These are phyloP conservation scores for Pristionchus pacificus DNA, from an alignment of 1,140 invertebrate genomes.

Conservation along the genomic window DNA sequence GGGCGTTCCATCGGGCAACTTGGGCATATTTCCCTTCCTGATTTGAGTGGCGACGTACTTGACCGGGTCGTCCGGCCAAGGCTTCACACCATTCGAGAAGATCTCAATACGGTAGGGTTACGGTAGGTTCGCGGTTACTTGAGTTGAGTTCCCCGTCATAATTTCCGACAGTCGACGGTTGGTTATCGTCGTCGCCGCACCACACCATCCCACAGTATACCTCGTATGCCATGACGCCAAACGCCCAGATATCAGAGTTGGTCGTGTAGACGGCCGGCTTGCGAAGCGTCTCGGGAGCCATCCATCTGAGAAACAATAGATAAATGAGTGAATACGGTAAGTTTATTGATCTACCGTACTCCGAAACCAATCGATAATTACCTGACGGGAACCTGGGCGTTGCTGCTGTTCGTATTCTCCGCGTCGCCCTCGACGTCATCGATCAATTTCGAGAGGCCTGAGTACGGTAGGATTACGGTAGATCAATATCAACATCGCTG, in stretches of 20 bases:
- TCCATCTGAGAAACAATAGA: conserved; percentile 43
- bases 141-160: no score
- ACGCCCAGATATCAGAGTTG: conserved; percentile 55
- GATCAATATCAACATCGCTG: no score
- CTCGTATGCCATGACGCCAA: conserved; percentile 55
- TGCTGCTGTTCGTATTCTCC: conserved; percentile 56
- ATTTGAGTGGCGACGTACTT: conserved; percentile 22
- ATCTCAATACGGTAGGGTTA: conserved; percentile 57
- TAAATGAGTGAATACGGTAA: no score
- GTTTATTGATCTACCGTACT: no score
- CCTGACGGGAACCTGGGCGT: conserved; percentile 4
- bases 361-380: no score
- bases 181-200: no score
- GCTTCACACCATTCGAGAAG: conserved; percentile 40
- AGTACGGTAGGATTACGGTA: no score
- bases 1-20: conserved; percentile 18
- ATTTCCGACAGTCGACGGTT: no score
- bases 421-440: neutral
- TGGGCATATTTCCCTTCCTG: conserved; percentile 15
- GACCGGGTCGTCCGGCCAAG: conserved; percentile 31
- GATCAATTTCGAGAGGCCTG: no score
- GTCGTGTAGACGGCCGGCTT: conserved; percentile 39
- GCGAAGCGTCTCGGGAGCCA: conserved; percentile 53
- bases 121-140: no score
- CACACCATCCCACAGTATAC: no score